phyloP scores from a whole-genome alignment of 1,140 invertebrate species.

The Lasaia peninsularis region DNA sequence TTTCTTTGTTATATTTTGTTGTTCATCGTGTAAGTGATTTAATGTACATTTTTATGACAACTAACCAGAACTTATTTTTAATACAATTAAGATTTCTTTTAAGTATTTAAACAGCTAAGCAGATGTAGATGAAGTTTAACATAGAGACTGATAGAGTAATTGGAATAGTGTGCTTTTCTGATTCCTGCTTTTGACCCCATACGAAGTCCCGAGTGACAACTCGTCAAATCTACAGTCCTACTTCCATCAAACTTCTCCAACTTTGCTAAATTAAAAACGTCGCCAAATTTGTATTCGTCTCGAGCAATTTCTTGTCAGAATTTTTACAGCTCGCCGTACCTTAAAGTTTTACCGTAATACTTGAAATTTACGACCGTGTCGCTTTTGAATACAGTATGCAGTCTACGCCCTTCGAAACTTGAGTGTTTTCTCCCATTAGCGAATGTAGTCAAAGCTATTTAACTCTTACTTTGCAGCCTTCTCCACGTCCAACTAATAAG shows the following conservation, averaged over 20 bases:
- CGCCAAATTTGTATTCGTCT: slow-evolving; percentile 5
- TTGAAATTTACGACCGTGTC: slow-evolving; percentile 26
- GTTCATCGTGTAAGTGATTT: no score
- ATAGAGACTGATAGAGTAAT: no score
- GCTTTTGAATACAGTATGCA: slow-evolving; percentile 29
- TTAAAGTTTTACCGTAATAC: slow-evolving; percentile 27
- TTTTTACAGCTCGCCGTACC: slow-evolving; percentile 5
- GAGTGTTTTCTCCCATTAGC: slow-evolving; percentile 38
- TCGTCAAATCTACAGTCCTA: neutral
- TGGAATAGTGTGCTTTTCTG: no score
- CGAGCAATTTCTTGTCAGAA: neutral
- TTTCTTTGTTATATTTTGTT: no score
- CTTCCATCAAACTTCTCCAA: neutral
- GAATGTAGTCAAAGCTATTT: slow-evolving; percentile 30
- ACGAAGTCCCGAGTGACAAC: no score
- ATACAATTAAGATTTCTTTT: no score
- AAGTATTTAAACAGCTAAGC: no score
- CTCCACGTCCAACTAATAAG: neutral
- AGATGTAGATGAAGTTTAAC: no score
- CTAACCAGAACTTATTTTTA: no score
- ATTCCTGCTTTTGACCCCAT: no score
- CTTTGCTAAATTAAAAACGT: slow-evolving; percentile 5
- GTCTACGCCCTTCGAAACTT: slow-evolving; percentile 27
- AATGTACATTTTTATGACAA: no score
- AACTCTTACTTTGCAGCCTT: slow-evolving; percentile 6